A percentile compares a stretch with the other conserved stretches of the same genome.
Evolutionary conservation across 2,888 invertebrate genomes (phyloP).

Genomic region (Acleris cristana): DNA sequence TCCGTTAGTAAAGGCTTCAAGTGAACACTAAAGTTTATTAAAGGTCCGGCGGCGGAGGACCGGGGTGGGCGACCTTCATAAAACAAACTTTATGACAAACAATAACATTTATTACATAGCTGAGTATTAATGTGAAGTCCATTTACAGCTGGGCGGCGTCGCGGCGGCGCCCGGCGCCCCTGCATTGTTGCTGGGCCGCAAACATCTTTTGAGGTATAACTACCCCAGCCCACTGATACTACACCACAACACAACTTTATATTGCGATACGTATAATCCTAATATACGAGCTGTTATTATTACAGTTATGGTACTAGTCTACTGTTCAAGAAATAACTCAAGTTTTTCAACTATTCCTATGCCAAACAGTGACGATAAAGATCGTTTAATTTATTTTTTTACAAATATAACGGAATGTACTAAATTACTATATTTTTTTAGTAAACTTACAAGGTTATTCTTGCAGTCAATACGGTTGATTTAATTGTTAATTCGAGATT

Average conservation of each 20-base stretch:
- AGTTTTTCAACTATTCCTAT: neutral
- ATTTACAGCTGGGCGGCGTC: conserved; percentile 73
- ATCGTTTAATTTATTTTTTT: too few species aligned
- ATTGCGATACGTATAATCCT: conserved; percentile 59
- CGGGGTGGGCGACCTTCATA: conserved; percentile 71
- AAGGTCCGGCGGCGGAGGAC: conserved; percentile 64
- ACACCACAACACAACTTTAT: conserved; percentile 40
- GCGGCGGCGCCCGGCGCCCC: conserved; percentile 53
- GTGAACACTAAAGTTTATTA: conserved; percentile 70
- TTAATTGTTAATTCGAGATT: too few species aligned
- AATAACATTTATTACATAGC: conserved; percentile 82
- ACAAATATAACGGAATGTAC: too few species aligned
- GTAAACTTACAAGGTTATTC: too few species aligned
- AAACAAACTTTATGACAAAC: conserved; percentile 80
- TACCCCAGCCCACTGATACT: conserved; percentile 46
- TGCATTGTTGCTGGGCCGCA: conserved; percentile 60
- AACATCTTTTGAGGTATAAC: conserved; percentile 58
- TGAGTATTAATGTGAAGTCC: conserved; percentile 76
- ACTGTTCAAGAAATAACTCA: neutral
- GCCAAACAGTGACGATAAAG: too few species aligned
- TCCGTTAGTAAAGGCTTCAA: conserved; percentile 57
- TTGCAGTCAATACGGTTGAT: too few species aligned
- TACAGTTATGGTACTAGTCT: conserved; percentile 41
- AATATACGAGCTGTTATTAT: conserved; percentile 48
- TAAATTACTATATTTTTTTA: too few species aligned